Evolutionary conservation across 1,140 invertebrate species (phyloP).

Genomic region (Thaumetopoea pityocampa): DNA sequence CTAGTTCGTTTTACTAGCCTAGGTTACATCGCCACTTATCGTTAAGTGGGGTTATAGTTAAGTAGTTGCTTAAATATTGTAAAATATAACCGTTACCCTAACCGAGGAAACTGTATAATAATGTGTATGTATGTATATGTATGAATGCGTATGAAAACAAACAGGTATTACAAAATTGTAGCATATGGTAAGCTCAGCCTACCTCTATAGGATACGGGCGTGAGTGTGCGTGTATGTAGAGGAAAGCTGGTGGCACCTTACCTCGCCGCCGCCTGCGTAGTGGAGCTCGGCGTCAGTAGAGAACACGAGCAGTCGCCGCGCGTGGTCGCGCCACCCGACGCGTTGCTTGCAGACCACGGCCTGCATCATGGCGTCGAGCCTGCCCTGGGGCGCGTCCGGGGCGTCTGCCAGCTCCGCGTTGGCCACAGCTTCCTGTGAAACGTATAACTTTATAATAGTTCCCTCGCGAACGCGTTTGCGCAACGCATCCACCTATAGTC

Average conservation of each 20-base stretch:
- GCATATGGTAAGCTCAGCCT: too few relatives aligned
- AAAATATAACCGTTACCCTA: too few relatives aligned
- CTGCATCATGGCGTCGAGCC: conserved; percentile 99
- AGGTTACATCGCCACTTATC: too few relatives aligned
- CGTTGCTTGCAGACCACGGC: conserved; percentile 92
- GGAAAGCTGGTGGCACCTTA: conserved; percentile 40
- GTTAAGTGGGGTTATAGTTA: too few relatives aligned
- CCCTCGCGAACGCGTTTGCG: neutral
- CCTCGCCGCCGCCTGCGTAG: conserved; percentile 97
- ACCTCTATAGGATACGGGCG: too few relatives aligned
- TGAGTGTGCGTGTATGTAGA: too few relatives aligned
- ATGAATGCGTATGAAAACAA: neutral
- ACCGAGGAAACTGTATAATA: too few relatives aligned
- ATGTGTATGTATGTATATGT: too few relatives aligned
- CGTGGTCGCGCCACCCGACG: conserved; percentile 91
- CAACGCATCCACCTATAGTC: neutral
- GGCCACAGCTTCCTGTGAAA: conserved; percentile 82
- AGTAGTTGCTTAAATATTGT: too few relatives aligned
- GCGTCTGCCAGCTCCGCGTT: conserved; percentile 94
- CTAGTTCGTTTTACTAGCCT: too few relatives aligned
- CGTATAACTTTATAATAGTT: neutral
- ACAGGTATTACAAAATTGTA: too few relatives aligned
- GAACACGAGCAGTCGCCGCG: conserved; percentile 95
- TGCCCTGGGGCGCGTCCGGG: conserved; percentile 98
- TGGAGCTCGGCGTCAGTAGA: conserved; percentile 99